These are phyloP conservation scores for Tillus elongatus DNA, from an alignment of 2,888 invertebrate genomes.

Conservation along the genomic window DNA sequence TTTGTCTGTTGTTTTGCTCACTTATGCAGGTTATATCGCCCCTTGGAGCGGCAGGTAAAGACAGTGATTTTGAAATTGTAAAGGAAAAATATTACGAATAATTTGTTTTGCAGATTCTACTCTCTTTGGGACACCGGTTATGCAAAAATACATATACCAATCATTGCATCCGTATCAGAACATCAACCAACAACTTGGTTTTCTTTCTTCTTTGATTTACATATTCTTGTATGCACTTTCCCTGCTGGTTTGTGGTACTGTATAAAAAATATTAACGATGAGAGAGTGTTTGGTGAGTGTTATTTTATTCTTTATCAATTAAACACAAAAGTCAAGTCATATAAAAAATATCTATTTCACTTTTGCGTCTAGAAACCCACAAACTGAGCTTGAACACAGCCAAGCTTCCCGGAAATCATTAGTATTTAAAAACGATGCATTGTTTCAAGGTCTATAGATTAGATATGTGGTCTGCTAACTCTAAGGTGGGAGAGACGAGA, in stretches of 20 bases:
- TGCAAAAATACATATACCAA: constrained; percentile 98
- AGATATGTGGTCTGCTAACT: too few relatives aligned
- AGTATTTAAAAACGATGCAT: too few relatives aligned
- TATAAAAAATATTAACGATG: constrained; percentile 94
- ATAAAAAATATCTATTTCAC: too few relatives aligned
- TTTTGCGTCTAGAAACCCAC: too few relatives aligned
- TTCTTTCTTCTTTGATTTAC: constrained; percentile 97
- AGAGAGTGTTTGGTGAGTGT: constrained; percentile 85
- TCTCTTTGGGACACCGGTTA: constrained; percentile 99
- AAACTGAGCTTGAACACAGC: too few relatives aligned
- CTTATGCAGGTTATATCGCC: constrained; percentile 89
- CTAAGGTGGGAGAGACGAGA: too few relatives aligned
- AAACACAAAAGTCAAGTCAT: too few relatives aligned
- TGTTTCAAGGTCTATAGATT: too few relatives aligned
- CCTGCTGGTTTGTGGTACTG: constrained; percentile 99
- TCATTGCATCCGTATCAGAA: constrained; percentile 97
- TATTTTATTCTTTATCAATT: constrained; percentile 5
- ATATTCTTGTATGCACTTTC: constrained; percentile 91
- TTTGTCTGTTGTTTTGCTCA: constrained; percentile 75
- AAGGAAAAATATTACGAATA: neutral
- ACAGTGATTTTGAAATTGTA: neutral
- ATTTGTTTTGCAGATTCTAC: constrained; percentile 62
- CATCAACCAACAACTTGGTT: constrained; percentile 99
- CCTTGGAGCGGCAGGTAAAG: constrained; percentile 80
- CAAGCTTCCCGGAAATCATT: too few relatives aligned